Evolutionary conservation across 2,797 vertebrate species (phyloP).

Genomic region (Acanthurus tractus): DNA sequence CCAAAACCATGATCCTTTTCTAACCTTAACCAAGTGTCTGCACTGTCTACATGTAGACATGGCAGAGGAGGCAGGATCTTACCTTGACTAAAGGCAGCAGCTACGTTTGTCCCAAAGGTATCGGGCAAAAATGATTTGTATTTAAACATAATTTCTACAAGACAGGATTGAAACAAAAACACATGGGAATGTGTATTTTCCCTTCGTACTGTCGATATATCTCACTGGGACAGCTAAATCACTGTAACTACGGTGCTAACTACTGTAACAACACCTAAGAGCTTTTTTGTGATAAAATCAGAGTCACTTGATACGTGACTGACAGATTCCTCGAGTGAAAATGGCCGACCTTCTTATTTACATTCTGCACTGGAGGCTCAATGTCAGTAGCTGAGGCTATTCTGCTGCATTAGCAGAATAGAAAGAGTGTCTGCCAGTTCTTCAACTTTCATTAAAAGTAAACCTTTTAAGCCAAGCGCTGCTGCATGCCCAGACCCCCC

Average conservation of each 20-base stretch:
- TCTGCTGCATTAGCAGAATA: conserved; percentile 80
- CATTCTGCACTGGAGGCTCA: conserved; percentile 69
- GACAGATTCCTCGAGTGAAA: conserved; percentile 65
- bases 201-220: conserved; percentile 18
- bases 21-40: conserved; percentile 7
- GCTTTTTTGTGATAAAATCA: conserved; percentile 58
- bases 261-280: conserved; percentile 29
- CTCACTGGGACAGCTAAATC: conserved; percentile 53
- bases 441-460: conserved; percentile 81
- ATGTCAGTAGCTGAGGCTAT: conserved; percentile 71
- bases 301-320: conserved; percentile 63
- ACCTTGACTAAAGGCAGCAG: conserved; percentile 5
- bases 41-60: not conserved
- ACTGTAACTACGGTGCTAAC: conserved; percentile 49
- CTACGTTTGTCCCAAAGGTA: conserved; percentile 13
- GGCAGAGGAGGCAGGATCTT: not conserved
- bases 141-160: conserved; percentile 30
- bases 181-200: conserved; percentile 37
- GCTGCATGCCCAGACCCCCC: conserved; percentile 70
- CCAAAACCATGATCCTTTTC: not conserved
- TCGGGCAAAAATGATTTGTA: conserved; percentile 17
- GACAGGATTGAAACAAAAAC: conserved; percentile 33
- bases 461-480: conserved; percentile 73
- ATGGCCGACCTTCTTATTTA: conserved; percentile 65
- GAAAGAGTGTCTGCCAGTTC: conserved; percentile 72